phyloP scores from a whole-genome alignment of 1,140 invertebrate species.

The Gryllus bimaculatus region DNA sequence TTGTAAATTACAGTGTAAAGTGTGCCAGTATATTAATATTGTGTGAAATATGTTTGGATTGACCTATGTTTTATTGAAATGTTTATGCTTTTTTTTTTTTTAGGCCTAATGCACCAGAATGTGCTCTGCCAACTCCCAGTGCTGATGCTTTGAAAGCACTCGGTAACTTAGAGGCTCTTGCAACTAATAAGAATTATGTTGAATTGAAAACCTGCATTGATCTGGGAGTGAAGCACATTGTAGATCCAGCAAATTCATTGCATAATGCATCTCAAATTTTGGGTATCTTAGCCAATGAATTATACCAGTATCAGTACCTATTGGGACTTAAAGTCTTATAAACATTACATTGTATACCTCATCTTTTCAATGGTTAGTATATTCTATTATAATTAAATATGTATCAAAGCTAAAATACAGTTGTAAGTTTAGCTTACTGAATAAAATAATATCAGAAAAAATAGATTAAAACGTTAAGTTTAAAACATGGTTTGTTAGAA shows the following conservation, averaged over 20 bases:
- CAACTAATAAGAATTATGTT: conserved; percentile 36
- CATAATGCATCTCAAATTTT: conserved; percentile 33
- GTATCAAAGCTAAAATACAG: too few relatives aligned
- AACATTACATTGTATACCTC: neutral
- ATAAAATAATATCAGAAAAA: too few relatives aligned
- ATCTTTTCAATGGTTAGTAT: too few relatives aligned
- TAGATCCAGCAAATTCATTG: conserved; percentile 39
- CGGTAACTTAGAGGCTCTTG: conserved; percentile 35
- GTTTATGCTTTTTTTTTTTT: neutral
- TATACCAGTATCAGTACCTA: conserved; percentile 37
- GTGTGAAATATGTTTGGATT: too few relatives aligned
- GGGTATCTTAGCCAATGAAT: conserved; percentile 32
- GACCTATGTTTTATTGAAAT: neutral
- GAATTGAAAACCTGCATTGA: conserved; percentile 38
- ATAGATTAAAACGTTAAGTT: too few relatives aligned
- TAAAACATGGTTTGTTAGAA: too few relatives aligned
- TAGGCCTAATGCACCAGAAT: conserved; percentile 9
- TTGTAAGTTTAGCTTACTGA: too few relatives aligned
- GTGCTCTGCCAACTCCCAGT: neutral
- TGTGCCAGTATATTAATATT: too few relatives aligned
- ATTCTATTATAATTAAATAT: too few relatives aligned
- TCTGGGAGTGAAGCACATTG: conserved; percentile 35
- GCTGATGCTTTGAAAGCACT: conserved; percentile 23
- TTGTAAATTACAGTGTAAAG: too few relatives aligned
- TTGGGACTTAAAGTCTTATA: conserved; percentile 33